phyloP scores from a whole-genome alignment of 92 coral and sea anemone species.

The Nematostella vectensis region DNA sequence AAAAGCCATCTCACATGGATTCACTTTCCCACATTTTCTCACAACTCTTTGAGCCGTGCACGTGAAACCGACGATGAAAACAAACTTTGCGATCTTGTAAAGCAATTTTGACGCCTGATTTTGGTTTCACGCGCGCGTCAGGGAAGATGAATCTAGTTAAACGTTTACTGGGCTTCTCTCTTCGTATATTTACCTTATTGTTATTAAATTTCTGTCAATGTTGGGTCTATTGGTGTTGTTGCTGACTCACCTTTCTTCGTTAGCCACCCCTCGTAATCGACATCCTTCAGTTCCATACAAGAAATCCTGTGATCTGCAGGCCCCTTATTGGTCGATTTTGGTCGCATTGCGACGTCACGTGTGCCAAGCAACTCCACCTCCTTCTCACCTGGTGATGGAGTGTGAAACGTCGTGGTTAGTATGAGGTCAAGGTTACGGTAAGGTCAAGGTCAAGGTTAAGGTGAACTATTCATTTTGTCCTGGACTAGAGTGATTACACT shows the following conservation, averaged over 20 bases:
- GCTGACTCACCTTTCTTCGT: conserved; percentile 71
- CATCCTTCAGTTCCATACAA: conserved; percentile 82
- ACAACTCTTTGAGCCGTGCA: too few relatives aligned
- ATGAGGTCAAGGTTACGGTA: not conserved
- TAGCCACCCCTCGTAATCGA: conserved; percentile 96
- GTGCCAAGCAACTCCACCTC: conserved; percentile 87
- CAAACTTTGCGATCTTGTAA: too few relatives aligned
- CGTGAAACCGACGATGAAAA: too few relatives aligned
- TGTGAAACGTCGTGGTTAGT: too few relatives aligned
- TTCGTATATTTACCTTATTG: too few relatives aligned
- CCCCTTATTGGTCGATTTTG: conserved; percentile 20
- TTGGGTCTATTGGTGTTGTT: too few relatives aligned
- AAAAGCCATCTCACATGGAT: not conserved
- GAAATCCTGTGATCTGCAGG: conserved; percentile 66
- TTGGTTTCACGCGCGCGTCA: too few relatives aligned
- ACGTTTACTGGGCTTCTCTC: too few relatives aligned
- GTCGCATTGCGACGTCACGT: conserved; percentile 38
- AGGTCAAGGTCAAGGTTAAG: not conserved
- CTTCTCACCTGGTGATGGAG: conserved; percentile 33
- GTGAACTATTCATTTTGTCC: not conserved
- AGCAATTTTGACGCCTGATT: too few relatives aligned
- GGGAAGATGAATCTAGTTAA: too few relatives aligned
- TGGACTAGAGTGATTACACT: not conserved
- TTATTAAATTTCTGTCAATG: too few relatives aligned
- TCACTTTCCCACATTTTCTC: too few relatives aligned